A percentile compares a stretch with the other conserved stretches of the same genome.
Evolutionary conservation across 2,113 vertebrate genomes (phyloP).

Genomic region (Monarcha castaneiventris): DNA sequence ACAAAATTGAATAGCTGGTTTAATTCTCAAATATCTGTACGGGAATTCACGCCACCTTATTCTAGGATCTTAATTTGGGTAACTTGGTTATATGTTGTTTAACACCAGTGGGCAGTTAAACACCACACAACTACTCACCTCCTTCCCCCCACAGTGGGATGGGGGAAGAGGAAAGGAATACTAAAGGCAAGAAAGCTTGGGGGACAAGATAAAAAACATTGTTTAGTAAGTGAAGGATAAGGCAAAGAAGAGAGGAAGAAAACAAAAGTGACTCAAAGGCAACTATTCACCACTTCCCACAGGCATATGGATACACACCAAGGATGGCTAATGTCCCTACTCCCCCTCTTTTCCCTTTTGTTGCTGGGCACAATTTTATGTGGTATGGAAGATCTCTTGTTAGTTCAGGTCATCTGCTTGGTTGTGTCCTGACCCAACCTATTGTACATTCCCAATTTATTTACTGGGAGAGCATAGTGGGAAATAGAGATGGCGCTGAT

Average conservation of each 20-base stretch:
- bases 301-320: background rate
- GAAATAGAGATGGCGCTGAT: background rate
- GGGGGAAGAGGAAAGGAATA: background rate
- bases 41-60: background rate
- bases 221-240: background rate
- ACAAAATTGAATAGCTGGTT: background rate
- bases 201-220: background rate
- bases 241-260: background rate
- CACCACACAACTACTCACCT: background rate
- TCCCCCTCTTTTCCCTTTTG: background rate
- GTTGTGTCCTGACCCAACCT: background rate
- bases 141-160: background rate
- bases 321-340: background rate
- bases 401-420: background rate
- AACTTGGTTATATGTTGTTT: background rate
- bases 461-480: background rate
- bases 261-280: background rate
- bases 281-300: background rate
- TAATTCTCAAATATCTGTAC: background rate
- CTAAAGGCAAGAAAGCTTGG: background rate
- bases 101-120: background rate
- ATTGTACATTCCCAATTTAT: background rate
- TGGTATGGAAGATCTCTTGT: background rate
- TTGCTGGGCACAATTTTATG: background rate
- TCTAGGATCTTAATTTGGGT: background rate